Base-by-base conservation (phyloP, 1,140 invertebrate genomes). In the Phortica variegata region DNA sequence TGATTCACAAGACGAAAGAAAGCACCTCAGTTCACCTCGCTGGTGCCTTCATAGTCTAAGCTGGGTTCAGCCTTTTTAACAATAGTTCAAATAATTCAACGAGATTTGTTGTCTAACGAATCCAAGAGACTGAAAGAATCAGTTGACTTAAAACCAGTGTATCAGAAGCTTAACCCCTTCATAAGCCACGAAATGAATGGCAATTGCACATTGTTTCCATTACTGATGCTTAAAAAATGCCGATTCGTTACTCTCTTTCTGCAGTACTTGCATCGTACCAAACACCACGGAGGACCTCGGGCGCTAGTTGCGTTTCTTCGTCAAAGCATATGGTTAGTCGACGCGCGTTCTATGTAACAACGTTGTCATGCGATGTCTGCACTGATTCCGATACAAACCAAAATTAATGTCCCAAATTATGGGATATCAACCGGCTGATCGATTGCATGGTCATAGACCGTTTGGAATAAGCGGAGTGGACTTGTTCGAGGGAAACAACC, bases 391-490 rank as follows among this genome's bases (percentile, higher is more conserved):
- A 15, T 44, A 51, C 33, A 39, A 45, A 33, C 42, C 49, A 3
- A 45, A 39, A 26, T 20, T 51, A n/a, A 6, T 23, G 2, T 7
- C 5, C 1, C 47, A 43, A 26, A 36, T 49, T 2, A 44, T 44
- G 41, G 49, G 49, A 41, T 34, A 46, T 23, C 32, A 42, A 9
- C 42, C 42, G 8, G 19, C 17, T 26, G 23, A 44, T 38, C 40
- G 45, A 8, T 16, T 53, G 8, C 13, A 13, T 7, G 45, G 13
- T 26, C 10, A 6, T 6, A 31, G 45, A 6, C 40, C 45, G 2
- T 53, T 52, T 47, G n/a, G 23, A 34, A 32, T 38, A 8, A 21
- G 26, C 32, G 43, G 43, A 21, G 40, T 52, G 13, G 40, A 53
- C 33, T 53, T 53, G 34, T 34, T 40, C 44, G 50, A 13, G 39